phyloP scores from a whole-genome alignment of 2,113 vertebrate species.

The Oryzias woworae region DNA sequence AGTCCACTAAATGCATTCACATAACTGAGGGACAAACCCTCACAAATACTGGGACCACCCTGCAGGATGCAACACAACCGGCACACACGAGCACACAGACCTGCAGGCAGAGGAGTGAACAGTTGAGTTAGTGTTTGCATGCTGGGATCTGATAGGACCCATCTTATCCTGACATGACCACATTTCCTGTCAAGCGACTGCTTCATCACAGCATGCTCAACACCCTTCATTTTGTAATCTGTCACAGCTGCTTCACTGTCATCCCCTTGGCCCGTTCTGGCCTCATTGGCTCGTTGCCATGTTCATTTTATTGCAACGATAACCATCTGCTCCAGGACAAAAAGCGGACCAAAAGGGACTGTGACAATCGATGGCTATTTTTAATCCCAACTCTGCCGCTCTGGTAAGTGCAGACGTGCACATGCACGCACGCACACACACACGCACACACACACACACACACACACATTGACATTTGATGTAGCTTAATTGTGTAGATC shows the following conservation, averaged over 20 bases:
- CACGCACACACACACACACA: no score
- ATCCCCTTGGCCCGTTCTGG: background rate
- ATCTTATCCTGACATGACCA: conserved; percentile 53
- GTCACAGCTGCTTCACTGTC: background rate
- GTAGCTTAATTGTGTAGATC: no score
- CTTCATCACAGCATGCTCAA: conserved; percentile 1
- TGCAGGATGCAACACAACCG: conserved; percentile 26
- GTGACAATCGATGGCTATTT: conserved; percentile 47
- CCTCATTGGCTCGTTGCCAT: no score
- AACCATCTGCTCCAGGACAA: conserved; percentile 42
- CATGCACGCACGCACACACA: no score
- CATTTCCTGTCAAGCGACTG: conserved; percentile 21
- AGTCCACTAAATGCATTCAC: no score
- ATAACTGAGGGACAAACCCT: no score
- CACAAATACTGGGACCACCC: conserved; percentile 23
- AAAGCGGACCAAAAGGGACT: conserved; percentile 32
- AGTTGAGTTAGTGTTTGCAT: conserved; percentile 53
- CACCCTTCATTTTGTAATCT: conserved; percentile 4
- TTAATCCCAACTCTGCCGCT: conserved; percentile 14
- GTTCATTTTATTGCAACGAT: conserved; percentile 23
- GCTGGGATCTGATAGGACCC: conserved; percentile 54
- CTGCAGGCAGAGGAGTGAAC: conserved; percentile 39
- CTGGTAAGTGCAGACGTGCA: no score
- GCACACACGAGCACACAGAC: background rate
- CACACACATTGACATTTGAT: no score